These are phyloP conservation scores for Allobates femoralis DNA, from an alignment of 2,797 vertebrate genomes.

Conservation along the genomic window DNA sequence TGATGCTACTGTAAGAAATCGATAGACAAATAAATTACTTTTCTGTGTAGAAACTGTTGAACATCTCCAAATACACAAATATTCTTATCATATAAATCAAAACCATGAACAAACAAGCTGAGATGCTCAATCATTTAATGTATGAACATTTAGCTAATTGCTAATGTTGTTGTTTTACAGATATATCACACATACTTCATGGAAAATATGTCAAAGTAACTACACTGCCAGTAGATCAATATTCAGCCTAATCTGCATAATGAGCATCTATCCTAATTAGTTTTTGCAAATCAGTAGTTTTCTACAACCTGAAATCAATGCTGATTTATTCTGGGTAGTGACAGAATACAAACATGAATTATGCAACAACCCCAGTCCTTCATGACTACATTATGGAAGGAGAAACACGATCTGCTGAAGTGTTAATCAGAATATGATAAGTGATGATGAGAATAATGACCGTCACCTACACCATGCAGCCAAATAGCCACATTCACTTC, in stretches of 20 bases:
- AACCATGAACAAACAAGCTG: background rate
- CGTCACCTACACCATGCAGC: slow-evolving; percentile 2
- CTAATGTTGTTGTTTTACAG: background rate
- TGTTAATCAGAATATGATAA: slow-evolving; percentile 21
- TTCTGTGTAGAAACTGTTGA: no score
- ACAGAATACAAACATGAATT: slow-evolving; percentile 41
- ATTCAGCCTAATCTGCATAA: background rate
- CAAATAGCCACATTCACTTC: background rate
- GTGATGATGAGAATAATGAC: background rate
- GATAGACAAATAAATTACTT: no score
- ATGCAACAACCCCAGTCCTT: slow-evolving; percentile 34
- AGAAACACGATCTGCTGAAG: background rate
- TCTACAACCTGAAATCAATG: slow-evolving; percentile 34
- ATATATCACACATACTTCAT: background rate
- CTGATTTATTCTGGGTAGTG: slow-evolving; percentile 23
- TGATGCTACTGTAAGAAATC: no score
- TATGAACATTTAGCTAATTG: background rate
- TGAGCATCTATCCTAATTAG: slow-evolving; percentile 18
- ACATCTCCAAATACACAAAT: no score
- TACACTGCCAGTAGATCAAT: background rate
- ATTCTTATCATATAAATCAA: no score
- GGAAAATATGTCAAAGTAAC: background rate
- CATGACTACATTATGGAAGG: slow-evolving; percentile 22
- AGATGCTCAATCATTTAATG: background rate
- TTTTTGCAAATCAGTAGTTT: slow-evolving; percentile 17